A percentile compares a stretch with the other conserved stretches of the same genome.
Conservation (phyloP, 2,888 invertebrate species). For the Trichopria drosophilae region DNA sequence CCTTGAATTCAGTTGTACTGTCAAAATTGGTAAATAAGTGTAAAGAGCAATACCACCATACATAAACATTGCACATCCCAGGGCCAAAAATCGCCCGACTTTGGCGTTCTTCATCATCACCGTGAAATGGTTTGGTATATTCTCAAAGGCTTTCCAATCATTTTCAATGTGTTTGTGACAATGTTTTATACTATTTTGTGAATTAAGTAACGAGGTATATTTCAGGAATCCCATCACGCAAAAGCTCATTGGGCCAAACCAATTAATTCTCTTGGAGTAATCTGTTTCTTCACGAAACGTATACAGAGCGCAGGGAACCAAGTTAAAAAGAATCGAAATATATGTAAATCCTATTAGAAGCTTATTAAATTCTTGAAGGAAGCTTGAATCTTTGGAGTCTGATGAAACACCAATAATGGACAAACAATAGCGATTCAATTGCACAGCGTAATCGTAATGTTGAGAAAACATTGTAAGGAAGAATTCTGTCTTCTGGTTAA, state of each 20-base stretch:
- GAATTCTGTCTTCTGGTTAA: no score
- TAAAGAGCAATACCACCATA: slow-evolving; percentile 36
- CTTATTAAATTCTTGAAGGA: no score
- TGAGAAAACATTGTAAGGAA: no score
- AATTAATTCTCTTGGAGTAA: slow-evolving; percentile 34
- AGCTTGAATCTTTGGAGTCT: background rate
- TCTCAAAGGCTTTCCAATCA: slow-evolving; percentile 41
- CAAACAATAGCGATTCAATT: slow-evolving; percentile 46
- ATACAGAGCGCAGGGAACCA: slow-evolving; percentile 35
- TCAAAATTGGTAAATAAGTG: slow-evolving; percentile 15
- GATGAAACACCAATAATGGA: slow-evolving; percentile 48
- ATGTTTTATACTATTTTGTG: slow-evolving; percentile 22
- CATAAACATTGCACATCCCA: slow-evolving; percentile 40
- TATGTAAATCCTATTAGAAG: no score
- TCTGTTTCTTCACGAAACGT: slow-evolving; percentile 37
- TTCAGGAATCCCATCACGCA: slow-evolving; percentile 41
- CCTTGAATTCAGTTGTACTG: slow-evolving; percentile 3
- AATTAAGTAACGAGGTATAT: slow-evolving; percentile 36
- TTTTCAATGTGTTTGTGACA: slow-evolving; percentile 40
- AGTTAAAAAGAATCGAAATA: slow-evolving; percentile 33
- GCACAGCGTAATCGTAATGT: slow-evolving; percentile 45
- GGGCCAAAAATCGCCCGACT: slow-evolving; percentile 36
- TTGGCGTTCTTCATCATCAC: slow-evolving; percentile 45
- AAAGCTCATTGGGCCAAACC: slow-evolving; percentile 42
- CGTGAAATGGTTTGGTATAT: slow-evolving; percentile 18